phyloP scores from a whole-genome alignment of 2,797 vertebrate genomes.

The Lutjanus campechanus region DNA sequence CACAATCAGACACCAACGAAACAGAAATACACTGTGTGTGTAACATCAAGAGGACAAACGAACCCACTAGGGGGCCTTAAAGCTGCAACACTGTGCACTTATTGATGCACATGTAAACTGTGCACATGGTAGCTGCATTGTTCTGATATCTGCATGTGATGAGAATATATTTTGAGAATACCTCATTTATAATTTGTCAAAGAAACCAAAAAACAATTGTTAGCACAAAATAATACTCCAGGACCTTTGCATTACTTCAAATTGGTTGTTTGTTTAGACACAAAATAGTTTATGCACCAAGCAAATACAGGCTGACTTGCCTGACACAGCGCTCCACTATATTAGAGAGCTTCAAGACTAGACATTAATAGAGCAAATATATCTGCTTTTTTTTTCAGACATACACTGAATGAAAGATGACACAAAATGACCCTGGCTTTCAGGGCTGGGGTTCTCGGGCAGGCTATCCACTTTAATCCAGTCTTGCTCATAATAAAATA shows the following conservation, averaged over 20 bases:
- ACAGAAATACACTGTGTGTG: conserved; percentile 6
- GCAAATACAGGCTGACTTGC: not conserved
- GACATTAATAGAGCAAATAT: not conserved
- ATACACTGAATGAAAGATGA: conserved; percentile 5
- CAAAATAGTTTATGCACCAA: not conserved
- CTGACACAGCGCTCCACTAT: not conserved
- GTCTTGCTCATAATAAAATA: not conserved
- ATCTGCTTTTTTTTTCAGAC: conserved; percentile 7
- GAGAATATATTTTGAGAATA: not conserved
- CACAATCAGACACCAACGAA: not conserved
- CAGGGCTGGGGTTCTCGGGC: not conserved
- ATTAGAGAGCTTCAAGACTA: not conserved
- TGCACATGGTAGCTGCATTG: not conserved
- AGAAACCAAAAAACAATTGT: not conserved
- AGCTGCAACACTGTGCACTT: not conserved
- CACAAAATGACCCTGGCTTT: conserved; percentile 30
- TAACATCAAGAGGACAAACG: not conserved
- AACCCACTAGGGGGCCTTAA: conserved; percentile 25
- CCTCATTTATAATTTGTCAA: not conserved
- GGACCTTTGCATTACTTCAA: not conserved
- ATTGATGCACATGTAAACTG: conserved; percentile 8
- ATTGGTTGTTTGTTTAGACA: conserved; percentile 2
- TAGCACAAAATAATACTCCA: not conserved
- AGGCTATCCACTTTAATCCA: conserved; percentile 26
- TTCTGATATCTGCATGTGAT: conserved; percentile 2